A percentile compares a stretch with the other conserved stretches of the same genome.
Conservation (phyloP, 2,797 vertebrate genomes). For the Erithacus rubecula region DNA sequence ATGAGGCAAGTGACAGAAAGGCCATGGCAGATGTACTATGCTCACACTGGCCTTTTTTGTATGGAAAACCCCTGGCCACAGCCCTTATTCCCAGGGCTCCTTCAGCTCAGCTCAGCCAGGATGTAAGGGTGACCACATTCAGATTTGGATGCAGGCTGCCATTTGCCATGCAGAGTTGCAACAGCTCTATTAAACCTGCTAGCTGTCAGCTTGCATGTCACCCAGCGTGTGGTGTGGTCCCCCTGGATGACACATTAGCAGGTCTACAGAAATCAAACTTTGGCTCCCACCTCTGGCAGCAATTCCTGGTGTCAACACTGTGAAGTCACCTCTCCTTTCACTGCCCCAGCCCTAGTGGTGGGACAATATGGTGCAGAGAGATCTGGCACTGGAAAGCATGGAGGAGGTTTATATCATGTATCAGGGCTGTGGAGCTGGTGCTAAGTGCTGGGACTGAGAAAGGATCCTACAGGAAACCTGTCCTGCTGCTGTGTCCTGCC, state of each 20-base stretch:
- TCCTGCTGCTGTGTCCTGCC: background rate
- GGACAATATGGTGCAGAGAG: accelerated
- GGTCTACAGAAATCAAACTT: background rate
- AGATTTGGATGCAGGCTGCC: background rate
- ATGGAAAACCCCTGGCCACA: background rate
- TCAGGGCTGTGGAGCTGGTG: background rate
- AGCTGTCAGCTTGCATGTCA: background rate
- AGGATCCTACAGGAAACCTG: background rate
- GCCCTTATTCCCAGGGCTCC: background rate
- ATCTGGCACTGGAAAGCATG: background rate
- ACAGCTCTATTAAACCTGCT: background rate
- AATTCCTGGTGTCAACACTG: background rate
- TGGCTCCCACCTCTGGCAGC: background rate
- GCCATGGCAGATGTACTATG: background rate
- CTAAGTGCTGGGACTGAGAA: background rate
- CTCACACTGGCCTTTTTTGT: background rate
- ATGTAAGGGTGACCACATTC: background rate
- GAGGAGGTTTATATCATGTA: background rate
- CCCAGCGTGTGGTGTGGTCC: accelerated
- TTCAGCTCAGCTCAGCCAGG: background rate
- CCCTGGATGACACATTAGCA: background rate
- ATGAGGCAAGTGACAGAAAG: background rate
- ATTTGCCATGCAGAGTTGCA: background rate
- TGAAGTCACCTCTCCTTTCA: background rate
- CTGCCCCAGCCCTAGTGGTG: background rate